Evolutionary conservation across 2,888 invertebrate species (phyloP).

Genomic region (Colletes collaris): DNA sequence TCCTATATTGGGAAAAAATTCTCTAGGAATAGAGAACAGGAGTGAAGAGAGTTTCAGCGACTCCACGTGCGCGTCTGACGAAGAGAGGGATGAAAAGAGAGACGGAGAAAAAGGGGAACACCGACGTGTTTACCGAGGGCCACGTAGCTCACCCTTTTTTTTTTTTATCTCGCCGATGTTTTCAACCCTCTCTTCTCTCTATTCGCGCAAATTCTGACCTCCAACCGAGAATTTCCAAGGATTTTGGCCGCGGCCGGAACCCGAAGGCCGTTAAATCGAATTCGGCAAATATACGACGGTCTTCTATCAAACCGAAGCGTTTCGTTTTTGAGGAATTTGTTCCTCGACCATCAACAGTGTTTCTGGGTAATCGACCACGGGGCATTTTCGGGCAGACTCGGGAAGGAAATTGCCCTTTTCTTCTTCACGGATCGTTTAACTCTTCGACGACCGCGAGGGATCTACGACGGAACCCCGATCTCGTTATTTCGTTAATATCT

Average conservation of each 20-base stretch:
- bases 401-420: no score
- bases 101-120: constrained; percentile 42
- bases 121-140: constrained; percentile 65
- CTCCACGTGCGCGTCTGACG: not conserved
- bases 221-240: constrained; percentile 64
- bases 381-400: no score
- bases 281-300: constrained; percentile 64
- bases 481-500: no score
- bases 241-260: constrained; percentile 65
- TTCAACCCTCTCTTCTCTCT: constrained; percentile 37
- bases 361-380: no score
- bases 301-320: constrained; percentile 30
- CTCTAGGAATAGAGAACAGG: constrained; percentile 59
- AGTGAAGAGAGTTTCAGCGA: constrained; percentile 16
- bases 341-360: not conserved
- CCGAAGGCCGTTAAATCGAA: constrained; percentile 74
- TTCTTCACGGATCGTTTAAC: no score
- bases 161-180: constrained; percentile 50
- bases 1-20: constrained; percentile 73
- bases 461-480: no score
- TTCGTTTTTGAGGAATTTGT: constrained; percentile 39
- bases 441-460: no score
- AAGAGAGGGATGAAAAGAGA: constrained; percentile 2
- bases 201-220: constrained; percentile 48
- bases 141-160: constrained; percentile 51